Conservation (phyloP, 2,888 invertebrate species). For the Apamea crenata region DNA sequence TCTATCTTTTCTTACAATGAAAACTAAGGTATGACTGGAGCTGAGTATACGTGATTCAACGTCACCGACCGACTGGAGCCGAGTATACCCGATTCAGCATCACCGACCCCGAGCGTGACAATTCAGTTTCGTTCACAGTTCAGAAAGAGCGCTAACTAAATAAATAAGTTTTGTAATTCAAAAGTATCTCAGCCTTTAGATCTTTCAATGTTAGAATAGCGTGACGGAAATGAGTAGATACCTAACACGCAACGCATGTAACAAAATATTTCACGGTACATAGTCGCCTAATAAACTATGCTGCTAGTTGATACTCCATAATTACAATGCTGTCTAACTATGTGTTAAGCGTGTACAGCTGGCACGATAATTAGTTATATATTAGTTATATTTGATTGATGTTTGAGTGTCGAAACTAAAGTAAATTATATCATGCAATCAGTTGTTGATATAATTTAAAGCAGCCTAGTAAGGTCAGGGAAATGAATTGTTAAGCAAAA, state of each 20-base stretch:
- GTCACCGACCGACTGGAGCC: neutral
- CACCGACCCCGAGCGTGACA: neutral
- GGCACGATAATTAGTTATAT: slow-evolving; percentile 16
- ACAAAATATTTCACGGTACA: slow-evolving; percentile 36
- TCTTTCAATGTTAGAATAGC: slow-evolving; percentile 24
- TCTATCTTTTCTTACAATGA: too few species aligned
- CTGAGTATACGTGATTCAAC: too few species aligned
- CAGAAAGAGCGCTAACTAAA: neutral
- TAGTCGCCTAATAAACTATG: slow-evolving; percentile 2
- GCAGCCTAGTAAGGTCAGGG: neutral
- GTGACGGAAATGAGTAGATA: slow-evolving; percentile 11
- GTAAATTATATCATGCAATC: neutral
- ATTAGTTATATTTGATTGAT: slow-evolving; percentile 24
- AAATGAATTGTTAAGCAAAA: too few species aligned
- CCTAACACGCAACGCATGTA: slow-evolving; percentile 15
- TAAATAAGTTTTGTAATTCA: neutral
- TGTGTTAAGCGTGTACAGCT: slow-evolving; percentile 11
- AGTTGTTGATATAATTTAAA: neutral
- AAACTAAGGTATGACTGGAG: too few species aligned
- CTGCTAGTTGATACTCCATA: slow-evolving; percentile 21
- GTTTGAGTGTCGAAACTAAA: slow-evolving; percentile 9
- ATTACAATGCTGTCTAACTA: slow-evolving; percentile 19
- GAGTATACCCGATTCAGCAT: neutral
- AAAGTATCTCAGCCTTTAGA: neutral
- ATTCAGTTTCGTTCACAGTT: neutral